phyloP scores from a whole-genome alignment of 2,113 vertebrate genomes.

The Centropus unirufus region DNA sequence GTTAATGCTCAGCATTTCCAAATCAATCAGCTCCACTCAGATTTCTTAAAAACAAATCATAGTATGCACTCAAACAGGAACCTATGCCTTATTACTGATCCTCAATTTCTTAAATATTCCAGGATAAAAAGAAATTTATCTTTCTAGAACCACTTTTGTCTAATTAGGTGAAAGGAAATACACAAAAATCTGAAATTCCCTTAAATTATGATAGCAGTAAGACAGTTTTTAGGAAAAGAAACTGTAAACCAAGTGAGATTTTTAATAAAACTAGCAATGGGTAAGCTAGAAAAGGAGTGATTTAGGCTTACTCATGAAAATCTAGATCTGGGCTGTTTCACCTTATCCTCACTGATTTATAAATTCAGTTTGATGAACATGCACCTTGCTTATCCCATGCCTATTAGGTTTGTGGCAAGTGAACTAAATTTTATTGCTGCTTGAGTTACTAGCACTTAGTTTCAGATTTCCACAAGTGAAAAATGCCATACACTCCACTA shows the following conservation, averaged over 20 bases:
- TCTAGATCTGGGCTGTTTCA: not conserved
- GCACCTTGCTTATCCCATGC: not conserved
- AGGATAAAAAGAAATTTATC: not conserved
- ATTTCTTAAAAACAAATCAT: not conserved
- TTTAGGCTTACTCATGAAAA: not conserved
- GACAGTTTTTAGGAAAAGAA: not conserved
- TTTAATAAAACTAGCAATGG: not conserved
- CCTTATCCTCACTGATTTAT: not conserved
- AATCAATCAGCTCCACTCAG: not conserved
- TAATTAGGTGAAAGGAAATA: not conserved
- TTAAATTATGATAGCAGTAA: not conserved
- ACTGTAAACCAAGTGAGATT: not conserved
- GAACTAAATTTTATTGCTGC: not conserved
- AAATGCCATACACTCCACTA: not conserved
- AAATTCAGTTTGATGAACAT: not conserved
- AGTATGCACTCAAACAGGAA: not conserved
- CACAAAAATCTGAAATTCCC: not conserved
- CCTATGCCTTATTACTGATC: not conserved
- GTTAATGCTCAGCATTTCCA: not conserved
- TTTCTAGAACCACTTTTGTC: not conserved
- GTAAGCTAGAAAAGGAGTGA: not conserved
- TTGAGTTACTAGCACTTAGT: not conserved
- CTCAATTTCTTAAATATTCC: not conserved
- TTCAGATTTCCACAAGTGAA: not conserved
- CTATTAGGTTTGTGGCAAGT: not conserved